phyloP scores from a whole-genome alignment of 2,888 invertebrate species.

The Phragmatobia fuliginosa region DNA sequence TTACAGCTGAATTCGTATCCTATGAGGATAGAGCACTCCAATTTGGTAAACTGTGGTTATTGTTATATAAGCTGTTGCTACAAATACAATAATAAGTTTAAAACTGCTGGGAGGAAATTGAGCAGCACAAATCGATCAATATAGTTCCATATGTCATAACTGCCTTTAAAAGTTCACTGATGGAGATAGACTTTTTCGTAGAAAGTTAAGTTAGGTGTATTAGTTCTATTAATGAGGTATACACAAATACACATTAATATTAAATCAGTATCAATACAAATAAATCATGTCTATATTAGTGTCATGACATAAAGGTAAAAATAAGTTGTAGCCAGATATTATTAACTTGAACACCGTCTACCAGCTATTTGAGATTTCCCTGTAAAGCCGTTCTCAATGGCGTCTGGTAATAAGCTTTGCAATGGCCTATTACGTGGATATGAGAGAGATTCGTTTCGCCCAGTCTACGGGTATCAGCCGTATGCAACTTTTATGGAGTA shows the following conservation, averaged over 20 bases:
- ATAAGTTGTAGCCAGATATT: conserved; percentile 69
- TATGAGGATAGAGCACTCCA: too few relatives aligned
- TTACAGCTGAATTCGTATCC: too few relatives aligned
- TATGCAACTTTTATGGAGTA: conserved; percentile 74
- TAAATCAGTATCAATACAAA: background rate
- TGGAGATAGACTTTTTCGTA: too few relatives aligned
- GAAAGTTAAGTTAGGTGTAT: too few relatives aligned
- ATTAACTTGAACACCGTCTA: conserved; percentile 76
- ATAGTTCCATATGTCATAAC: background rate
- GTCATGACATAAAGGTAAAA: conserved; percentile 64
- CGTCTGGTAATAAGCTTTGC: conserved; percentile 83
- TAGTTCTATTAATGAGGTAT: too few relatives aligned
- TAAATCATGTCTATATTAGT: conserved; percentile 53
- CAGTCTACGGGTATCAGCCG: conserved; percentile 69
- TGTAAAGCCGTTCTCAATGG: conserved; percentile 85
- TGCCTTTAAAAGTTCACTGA: too few relatives aligned
- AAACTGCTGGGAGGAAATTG: background rate
- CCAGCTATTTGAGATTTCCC: conserved; percentile 83
- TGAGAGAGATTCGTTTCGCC: conserved; percentile 78
- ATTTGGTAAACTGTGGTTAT: too few relatives aligned
- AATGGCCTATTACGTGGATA: conserved; percentile 81
- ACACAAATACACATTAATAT: too few relatives aligned
- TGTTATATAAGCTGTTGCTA: too few relatives aligned
- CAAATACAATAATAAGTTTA: too few relatives aligned
- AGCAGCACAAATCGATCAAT: background rate